These are phyloP conservation scores for Dendrolimus kikuchii DNA, from an alignment of 1,140 invertebrate genomes.

Conservation along the genomic window DNA sequence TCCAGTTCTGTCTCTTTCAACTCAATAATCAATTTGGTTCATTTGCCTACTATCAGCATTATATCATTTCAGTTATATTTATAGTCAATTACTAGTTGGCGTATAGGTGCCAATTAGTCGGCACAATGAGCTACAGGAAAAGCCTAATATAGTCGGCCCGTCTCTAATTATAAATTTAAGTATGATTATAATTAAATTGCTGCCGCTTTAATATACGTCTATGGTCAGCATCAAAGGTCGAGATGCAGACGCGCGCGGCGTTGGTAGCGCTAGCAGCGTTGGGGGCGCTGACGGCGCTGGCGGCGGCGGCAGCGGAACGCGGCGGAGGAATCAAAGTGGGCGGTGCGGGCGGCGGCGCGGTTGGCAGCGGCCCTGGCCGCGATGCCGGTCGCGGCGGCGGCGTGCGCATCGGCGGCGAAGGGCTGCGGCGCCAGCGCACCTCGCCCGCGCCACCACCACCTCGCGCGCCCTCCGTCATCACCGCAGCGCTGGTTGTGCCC, in stretches of 20 bases:
- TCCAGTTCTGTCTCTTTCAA: too few relatives aligned
- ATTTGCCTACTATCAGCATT: too few relatives aligned
- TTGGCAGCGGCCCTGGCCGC: constrained; percentile 26
- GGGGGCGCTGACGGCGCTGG: constrained; percentile 43
- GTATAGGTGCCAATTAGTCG: too few relatives aligned
- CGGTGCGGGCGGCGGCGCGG: constrained; percentile 43
- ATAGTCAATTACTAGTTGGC: too few relatives aligned
- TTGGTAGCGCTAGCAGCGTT: constrained; percentile 55
- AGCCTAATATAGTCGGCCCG: too few relatives aligned
- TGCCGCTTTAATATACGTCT: neutral
- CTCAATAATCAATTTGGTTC: too few relatives aligned
- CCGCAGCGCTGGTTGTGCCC: constrained; percentile 82
- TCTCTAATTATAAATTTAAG: too few relatives aligned
- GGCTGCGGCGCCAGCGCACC: constrained; percentile 60
- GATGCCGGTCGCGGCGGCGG: constrained; percentile 41
- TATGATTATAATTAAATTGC: too few relatives aligned
- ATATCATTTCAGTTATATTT: too few relatives aligned
- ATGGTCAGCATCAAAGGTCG: constrained; percentile 47
- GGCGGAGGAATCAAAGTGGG: constrained; percentile 59
- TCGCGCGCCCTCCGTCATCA: constrained; percentile 57
- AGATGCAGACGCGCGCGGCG: constrained; percentile 59
- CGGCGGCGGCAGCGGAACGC: constrained; percentile 46
- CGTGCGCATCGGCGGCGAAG: constrained; percentile 52
- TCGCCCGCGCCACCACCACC: constrained; percentile 52
- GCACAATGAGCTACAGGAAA: too few relatives aligned